Percentiles rank a stretch among this genome's conserved stretches.
Evolutionary conservation across 2,113 vertebrate species (phyloP).

Genomic region (Mesembrinibis cayennensis): DNA sequence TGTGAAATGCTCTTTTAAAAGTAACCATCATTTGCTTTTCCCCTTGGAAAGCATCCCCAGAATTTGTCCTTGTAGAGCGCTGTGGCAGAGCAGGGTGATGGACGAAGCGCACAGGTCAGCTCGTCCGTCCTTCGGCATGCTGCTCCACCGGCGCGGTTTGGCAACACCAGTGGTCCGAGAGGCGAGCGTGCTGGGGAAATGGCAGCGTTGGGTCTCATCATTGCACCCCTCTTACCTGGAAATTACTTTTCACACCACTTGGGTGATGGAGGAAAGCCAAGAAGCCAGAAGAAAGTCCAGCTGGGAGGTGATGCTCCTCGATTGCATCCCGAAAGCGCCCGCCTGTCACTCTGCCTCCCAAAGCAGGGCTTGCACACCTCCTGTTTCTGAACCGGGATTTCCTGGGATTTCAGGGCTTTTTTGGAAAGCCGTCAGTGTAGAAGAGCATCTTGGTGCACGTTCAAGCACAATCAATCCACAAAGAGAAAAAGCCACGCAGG

Average conservation of each 20-base stretch:
- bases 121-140: neutral
- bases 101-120: neutral
- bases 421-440: neutral
- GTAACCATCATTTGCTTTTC: neutral
- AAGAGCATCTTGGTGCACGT: neutral
- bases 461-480: neutral
- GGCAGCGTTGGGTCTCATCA: neutral
- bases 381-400: neutral
- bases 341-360: neutral
- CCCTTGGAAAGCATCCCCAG: neutral
- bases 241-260: neutral
- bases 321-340: neutral
- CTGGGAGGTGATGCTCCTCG: neutral
- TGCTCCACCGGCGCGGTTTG: neutral
- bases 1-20: neutral
- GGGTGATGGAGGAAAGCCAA: neutral
- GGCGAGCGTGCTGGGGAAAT: rapidly evolving
- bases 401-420: rapidly evolving
- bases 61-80: rapidly evolving
- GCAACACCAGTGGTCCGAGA: rapidly evolving
- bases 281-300: neutral
- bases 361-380: neutral
- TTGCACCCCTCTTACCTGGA: neutral
- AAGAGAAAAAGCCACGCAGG: rapidly evolving
- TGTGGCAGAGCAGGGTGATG: neutral